Conservation (phyloP, 2,888 invertebrate genomes). For the Synergus itoensis region DNA sequence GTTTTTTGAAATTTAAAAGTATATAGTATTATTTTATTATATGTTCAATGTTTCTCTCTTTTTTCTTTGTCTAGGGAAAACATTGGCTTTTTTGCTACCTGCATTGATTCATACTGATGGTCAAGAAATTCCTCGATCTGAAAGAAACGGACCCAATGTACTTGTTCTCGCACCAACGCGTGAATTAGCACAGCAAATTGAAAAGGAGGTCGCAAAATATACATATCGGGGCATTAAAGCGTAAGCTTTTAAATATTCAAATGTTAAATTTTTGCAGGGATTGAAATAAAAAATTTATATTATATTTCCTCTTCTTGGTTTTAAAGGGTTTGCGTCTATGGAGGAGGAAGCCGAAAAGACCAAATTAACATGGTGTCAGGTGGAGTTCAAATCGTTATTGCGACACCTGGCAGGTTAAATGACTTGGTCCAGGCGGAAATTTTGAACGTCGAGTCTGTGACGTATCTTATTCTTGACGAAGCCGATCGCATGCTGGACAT, state of each 20-base stretch:
- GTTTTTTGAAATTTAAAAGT: not conserved
- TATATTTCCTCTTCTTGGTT: slow-evolving; percentile 36
- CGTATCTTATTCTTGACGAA: slow-evolving; percentile 95
- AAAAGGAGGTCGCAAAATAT: slow-evolving; percentile 94
- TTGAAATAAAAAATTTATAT: slow-evolving; percentile 7
- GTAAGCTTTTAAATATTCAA: slow-evolving; percentile 77
- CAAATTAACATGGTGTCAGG: slow-evolving; percentile 87
- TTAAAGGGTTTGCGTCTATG: slow-evolving; percentile 93
- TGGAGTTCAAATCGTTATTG: slow-evolving; percentile 97
- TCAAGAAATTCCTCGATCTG: slow-evolving; percentile 85
- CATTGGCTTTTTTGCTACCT: slow-evolving; percentile 94
- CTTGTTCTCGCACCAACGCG: slow-evolving; percentile 95
- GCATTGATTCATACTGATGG: slow-evolving; percentile 95
- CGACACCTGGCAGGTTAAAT: slow-evolving; percentile 95
- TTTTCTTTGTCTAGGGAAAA: slow-evolving; percentile 84
- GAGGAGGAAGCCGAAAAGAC: slow-evolving; percentile 89
- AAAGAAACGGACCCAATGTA: slow-evolving; percentile 91
- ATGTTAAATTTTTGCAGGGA: not conserved
- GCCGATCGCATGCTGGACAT: slow-evolving; percentile 86
- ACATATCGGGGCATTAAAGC: slow-evolving; percentile 92
- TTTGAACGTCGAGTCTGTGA: slow-evolving; percentile 88
- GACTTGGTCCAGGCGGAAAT: slow-evolving; percentile 87
- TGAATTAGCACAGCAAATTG: slow-evolving; percentile 95
- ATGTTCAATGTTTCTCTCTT: slow-evolving; percentile 27
- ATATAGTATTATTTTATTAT: not conserved